Evolutionary conservation across 23 tunicate genomes (phyloP).

Genomic region (Corella eumyota): DNA sequence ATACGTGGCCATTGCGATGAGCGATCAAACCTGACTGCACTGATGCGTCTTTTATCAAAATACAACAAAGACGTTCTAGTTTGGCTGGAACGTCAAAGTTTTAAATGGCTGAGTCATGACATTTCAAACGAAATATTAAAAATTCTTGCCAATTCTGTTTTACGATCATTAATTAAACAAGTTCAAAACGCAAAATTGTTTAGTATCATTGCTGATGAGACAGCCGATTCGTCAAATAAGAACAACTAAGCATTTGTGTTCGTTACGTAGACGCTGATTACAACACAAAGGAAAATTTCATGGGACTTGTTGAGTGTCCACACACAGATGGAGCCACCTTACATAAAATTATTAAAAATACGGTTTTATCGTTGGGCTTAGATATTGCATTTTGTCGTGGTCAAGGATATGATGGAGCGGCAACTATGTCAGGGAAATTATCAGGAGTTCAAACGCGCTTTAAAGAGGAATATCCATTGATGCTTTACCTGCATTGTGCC

Average conservation of each 20-base stretch:
- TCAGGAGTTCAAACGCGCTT: no score
- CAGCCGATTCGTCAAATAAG: slow-evolving; percentile 8
- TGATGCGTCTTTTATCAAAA: slow-evolving; percentile 6
- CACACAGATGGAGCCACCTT: slow-evolving; percentile 4
- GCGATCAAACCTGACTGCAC: slow-evolving; percentile 2
- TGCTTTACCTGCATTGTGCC: no score
- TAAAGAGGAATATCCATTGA: no score
- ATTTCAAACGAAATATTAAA: slow-evolving; percentile 10
- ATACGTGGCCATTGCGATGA: slow-evolving; percentile 14
- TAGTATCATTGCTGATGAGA: slow-evolving; percentile 12
- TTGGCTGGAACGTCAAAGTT: slow-evolving; percentile 5
- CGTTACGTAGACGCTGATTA: slow-evolving; percentile 13
- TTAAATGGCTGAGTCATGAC: slow-evolving; percentile 15
- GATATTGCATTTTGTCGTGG: slow-evolving; percentile 25
- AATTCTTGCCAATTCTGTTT: neutral
- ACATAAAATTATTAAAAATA: neutral
- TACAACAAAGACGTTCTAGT: neutral
- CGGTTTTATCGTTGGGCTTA: slow-evolving; percentile 2
- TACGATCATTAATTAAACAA: neutral
- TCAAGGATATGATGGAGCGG: slow-evolving; percentile 32
- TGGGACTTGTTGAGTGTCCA: slow-evolving; percentile 3
- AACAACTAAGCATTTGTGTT: slow-evolving; percentile 18
- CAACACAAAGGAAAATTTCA: slow-evolving; percentile 8
- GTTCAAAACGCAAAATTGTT: slow-evolving; percentile 2
- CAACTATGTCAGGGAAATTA: slow-evolving; percentile 11